Base-by-base conservation (phyloP, 2,888 invertebrate species). In the Ectemnius continuus region DNA sequence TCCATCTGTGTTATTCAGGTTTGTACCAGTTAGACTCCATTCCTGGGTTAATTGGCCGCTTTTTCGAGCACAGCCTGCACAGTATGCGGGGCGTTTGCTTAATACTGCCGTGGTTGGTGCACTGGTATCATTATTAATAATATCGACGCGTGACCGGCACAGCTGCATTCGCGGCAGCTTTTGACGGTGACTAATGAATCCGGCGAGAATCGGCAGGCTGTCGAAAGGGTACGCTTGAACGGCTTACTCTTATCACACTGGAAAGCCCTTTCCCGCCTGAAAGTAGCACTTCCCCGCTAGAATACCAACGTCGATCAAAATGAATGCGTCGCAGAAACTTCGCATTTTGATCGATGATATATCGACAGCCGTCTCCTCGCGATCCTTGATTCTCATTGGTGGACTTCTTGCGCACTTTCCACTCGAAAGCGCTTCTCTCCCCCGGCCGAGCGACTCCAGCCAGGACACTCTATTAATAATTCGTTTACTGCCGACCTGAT, bases 171-270 rank as follows among this genome's bases (percentile, higher is more conserved):
- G 61, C 79, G 80, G 71, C 76, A 81, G 78, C 74, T 79, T 77
- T 70, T 84, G 85, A 86, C 84, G 73, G 52, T 75, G 84, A 87
- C 75, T 86, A 87, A 87, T 86, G 82, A 83, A 84, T 76, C 59
- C 26, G 28, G 23, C 47, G 61, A 60, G 70, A 78, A 73, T 66
- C 56, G 70, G 58, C 64, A 70, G 61, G 47, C 63, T 58, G 20
- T 61, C 64, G 61, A 46, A 65, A 48, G 68, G 20, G n/a, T 26
- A 48, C 20, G 11, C 16, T 68, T 47, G 73, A 69, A 65, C 46
- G 8, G 20, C 76, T 76, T 76, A 62, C 58, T 68, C 71, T 75
- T 71, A 68, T 61, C 56, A 57, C n/a, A 28, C 56, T 28, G 28
- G 16, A 47, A 67, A 70, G 63, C 66, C 66, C 70, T 76, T 71